Conservation (phyloP, 2,797 vertebrate species). For the Buphagus erythrorhynchus region DNA sequence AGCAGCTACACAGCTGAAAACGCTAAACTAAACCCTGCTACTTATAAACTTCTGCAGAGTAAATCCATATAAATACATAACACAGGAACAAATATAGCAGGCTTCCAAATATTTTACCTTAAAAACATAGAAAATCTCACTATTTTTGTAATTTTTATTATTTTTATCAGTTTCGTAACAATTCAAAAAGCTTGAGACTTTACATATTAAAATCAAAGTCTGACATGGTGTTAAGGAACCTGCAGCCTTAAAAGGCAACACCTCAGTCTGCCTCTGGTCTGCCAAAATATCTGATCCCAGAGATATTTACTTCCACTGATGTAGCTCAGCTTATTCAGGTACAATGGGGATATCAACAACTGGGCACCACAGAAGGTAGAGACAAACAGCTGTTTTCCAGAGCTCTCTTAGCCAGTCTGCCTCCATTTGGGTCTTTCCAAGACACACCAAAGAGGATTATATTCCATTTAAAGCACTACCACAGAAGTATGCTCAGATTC, state of each 20-base stretch:
- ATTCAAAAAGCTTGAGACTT: neutral
- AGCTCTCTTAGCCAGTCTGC: neutral
- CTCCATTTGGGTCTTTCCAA: neutral
- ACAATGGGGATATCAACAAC: neutral
- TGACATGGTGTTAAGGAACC: neutral
- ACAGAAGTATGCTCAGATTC: neutral
- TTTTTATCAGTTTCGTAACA: neutral
- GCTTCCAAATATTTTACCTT: neutral
- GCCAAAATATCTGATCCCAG: neutral
- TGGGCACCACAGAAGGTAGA: neutral
- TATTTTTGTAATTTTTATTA: neutral
- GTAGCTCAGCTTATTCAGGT: neutral
- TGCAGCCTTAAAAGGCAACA: neutral
- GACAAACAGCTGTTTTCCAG: neutral
- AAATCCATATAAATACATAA: neutral
- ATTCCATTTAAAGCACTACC: neutral
- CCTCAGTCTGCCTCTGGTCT: neutral
- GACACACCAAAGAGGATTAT: neutral
- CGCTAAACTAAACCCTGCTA: neutral
- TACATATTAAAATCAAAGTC: neutral
- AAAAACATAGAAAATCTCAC: neutral
- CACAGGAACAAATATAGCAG: neutral
- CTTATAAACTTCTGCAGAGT: neutral
- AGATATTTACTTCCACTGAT: neutral
- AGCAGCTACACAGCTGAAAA: neutral